These are phyloP conservation scores for Panulirus ornatus DNA, from an alignment of 1,140 invertebrate genomes.

Conservation along the genomic window DNA sequence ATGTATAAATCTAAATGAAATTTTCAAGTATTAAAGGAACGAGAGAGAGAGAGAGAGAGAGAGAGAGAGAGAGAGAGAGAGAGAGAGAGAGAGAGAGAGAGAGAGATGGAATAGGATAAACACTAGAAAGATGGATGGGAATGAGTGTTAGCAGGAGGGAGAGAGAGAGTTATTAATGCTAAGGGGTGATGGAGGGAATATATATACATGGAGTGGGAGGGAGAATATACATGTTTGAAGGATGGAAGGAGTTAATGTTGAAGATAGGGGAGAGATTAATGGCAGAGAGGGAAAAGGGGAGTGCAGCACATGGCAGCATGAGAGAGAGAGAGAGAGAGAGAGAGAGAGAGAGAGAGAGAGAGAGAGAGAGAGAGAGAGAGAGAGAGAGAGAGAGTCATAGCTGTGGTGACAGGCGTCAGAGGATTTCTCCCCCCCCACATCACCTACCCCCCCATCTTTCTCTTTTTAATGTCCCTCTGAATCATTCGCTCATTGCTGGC, in stretches of 20 bases:
- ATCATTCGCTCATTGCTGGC: conserved; percentile 57
- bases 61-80: conserved; percentile 36
- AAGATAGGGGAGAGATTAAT: conserved; percentile 57
- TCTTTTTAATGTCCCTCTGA: conserved; percentile 62
- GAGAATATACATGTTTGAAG: conserved; percentile 56
- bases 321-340: conserved; percentile 25
- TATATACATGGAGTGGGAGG: background rate
- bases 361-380: conserved; percentile 32
- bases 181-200: background rate
- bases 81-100: background rate
- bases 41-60: conserved; percentile 34
- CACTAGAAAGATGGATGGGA: background rate
- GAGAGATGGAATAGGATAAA: background rate
- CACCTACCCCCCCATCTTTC: too few relatives aligned
- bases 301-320: background rate
- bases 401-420: conserved; percentile 61
- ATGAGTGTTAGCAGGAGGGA: background rate
- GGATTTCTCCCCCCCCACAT: conserved; percentile 61
- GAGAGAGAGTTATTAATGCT: background rate
- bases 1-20: too few relatives aligned
- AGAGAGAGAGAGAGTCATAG: conserved; percentile 33
- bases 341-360: conserved; percentile 28
- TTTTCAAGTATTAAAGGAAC: background rate
- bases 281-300: conserved; percentile 36
- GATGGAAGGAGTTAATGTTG: conserved; percentile 59